Base-by-base conservation (phyloP, 2,888 invertebrate genomes). In the Agonum fuliginosum region DNA sequence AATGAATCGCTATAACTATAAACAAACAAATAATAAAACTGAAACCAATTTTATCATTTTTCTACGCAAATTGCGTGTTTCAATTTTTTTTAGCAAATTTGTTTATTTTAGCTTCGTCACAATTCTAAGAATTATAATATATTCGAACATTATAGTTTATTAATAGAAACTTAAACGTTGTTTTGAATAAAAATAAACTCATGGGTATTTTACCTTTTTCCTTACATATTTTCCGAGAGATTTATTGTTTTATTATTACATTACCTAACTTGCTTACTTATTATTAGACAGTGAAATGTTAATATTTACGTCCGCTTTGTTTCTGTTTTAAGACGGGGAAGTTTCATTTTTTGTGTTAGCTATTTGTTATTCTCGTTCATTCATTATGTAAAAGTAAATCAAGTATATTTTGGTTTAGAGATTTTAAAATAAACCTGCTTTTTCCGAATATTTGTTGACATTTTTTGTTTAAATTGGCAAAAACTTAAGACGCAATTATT, bases 191-290 rank as follows among this genome's bases (percentile, higher is more conserved):
- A 67, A 67, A 67, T 67, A 67, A n/a, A 67, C 67, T 17, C 14
- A n/a, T 30, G 67, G 67, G 67, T 37, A 67, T 67, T 67, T 67
- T 41, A 67, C 41, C 37, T 34, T 67, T 62, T 67, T 67, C 67
- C 41, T 67, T 19, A 4, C 41, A 24, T 30, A 14, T 41, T n/a
- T 67, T 41, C n/a, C 67, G 3, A 20, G 37, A 34, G 12, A 65
- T 65, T 65, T 62, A 58, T 65, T 34, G 17, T 17, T 65, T n/a
- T 41, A 41, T 34, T 34, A 10, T 17, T 65, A 8, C 22, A 41
- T 34, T 54, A 54, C 12, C 54, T 54, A 54, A 54, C 10, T 37
- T 37, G 12, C 8, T 3, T n/a, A 3, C 43, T n/a, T 14, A 20
- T 54, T 54, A 22, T 22, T 54, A 54, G 2, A 22, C 62, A 20